Base-by-base conservation (phyloP, 2,888 invertebrate species). In the Rhimphoctona megacephalus region DNA sequence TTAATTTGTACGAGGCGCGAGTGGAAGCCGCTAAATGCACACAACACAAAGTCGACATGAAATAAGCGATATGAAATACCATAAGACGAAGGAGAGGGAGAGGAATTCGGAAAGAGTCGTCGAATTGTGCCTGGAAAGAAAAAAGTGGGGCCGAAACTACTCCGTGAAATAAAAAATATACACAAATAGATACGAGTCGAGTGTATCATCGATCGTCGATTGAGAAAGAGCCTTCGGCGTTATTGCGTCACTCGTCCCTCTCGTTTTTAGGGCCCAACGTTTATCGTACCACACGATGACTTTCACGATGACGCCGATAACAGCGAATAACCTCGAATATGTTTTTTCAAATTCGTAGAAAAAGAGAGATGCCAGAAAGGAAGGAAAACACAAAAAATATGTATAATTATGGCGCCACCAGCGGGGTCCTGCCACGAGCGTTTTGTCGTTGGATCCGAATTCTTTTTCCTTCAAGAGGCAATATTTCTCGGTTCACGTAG, bases 401-500 rank as follows among this genome's bases (percentile, higher is more conserved):
- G 57, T 25, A 25, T 1, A 25, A 57, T 22, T 25, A 57, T 25
- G 57, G 33, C 46, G 43, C 22, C 70, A 30, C 30, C 49, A 11
- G 25, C 49, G 36, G 36, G 46, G 46, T 33, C 19, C 69, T 69
- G 76, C 74, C n/a, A 57, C 66, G 54, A 17, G n/a, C 19, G 49
- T 43, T 33, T 66, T 64, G 66, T 77, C 64, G 36, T 11, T 46
- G 36, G 54, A 85, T 72, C 39, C 57, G 61, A 67, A 76, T 61
- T 72, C 54, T 25, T 69, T 64, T 72, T 64, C n/a, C 77, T 57
- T 77, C 61, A 30, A 61, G 14, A 61, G 1, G 17, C 25, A 17
- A 30, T 30, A 30, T 61, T 43, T 61, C 61, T 61, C 83, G 81
- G 66, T 86, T 73, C 83, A 86, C 88, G 87, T 87, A 88, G 94